Percentiles rank a stretch among this genome's conserved stretches.
phyloP scores from a whole-genome alignment of 2,888 invertebrate genomes.

The Steromphala cineraria region DNA sequence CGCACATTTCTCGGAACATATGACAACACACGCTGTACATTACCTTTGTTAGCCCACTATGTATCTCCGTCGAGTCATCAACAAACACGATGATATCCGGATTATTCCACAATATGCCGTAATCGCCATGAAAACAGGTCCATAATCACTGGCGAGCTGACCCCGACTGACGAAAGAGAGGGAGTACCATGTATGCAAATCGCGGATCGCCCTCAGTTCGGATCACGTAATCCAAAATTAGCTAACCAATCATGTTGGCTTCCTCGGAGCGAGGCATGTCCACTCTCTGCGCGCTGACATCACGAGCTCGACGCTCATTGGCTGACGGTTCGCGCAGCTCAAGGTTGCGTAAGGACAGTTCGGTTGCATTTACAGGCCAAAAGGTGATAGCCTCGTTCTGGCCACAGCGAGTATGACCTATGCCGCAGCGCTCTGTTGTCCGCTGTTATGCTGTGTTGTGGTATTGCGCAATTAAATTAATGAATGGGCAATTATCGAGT shows the following conservation, averaged over 20 bases:
- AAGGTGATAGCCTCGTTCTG: conserved; percentile 49
- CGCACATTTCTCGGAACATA: not conserved
- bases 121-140: conserved; percentile 21
- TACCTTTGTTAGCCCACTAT: conserved; percentile 6
- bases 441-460: not conserved
- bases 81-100: not conserved
- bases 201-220: conserved; percentile 23
- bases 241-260: conserved; percentile 58
- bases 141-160: conserved; percentile 25
- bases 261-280: conserved; percentile 41
- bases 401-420: conserved; percentile 22
- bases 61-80: not conserved
- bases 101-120: conserved; percentile 14
- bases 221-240: conserved; percentile 62
- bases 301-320: conserved; percentile 39
- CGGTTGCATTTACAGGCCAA: conserved; percentile 35
- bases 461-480: conserved; percentile 18
- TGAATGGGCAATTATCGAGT: not conserved
- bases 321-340: conserved; percentile 39
- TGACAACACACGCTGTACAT: not conserved
- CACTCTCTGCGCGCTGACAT: conserved; percentile 30
- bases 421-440: conserved; percentile 11
- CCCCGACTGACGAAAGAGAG: conserved; percentile 30
- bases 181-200: conserved; percentile 26
- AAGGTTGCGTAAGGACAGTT: conserved; percentile 56